Conservation (phyloP, 2,888 invertebrate genomes). For the Oscheius sp. region DNA sequence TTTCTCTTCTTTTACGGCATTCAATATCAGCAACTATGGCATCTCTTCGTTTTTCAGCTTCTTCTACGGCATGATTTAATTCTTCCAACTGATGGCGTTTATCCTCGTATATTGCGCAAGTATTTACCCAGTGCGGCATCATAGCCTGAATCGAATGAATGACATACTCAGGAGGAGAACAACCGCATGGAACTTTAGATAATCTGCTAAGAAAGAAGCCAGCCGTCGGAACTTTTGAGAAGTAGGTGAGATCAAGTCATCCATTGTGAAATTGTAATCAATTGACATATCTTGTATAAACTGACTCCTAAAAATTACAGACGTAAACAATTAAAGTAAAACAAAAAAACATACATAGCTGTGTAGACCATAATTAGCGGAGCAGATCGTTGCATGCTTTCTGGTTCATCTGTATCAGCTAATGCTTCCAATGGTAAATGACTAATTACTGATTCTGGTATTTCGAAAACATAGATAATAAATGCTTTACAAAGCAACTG, state of each 20-base stretch:
- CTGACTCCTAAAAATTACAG: conserved; percentile 10
- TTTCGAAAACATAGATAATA: conserved; percentile 1
- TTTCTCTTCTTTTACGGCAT: not conserved
- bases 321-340: not conserved
- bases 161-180: too few relatives aligned
- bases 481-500: not conserved
- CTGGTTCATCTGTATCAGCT: not conserved
- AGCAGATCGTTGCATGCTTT: not conserved
- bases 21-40: not conserved
- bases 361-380: not conserved
- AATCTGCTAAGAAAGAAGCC: not conserved
- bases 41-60: not conserved
- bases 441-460: not conserved
- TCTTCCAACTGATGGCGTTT: not conserved
- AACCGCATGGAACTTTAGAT: conserved; percentile 5
- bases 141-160: conserved; percentile 1
- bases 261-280: not conserved
- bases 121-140: conserved; percentile 2
- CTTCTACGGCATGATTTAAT: not conserved
- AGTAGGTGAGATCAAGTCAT: not conserved
- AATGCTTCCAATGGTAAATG: not conserved
- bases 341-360: not conserved
- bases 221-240: not conserved
- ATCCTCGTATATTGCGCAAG: not conserved
- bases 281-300: not conserved